Evolutionary conservation across 2,888 invertebrate genomes (phyloP), one percentile per base, ranked within the genome.

Genomic region (Hirtodrosophila cameraria): DNA sequence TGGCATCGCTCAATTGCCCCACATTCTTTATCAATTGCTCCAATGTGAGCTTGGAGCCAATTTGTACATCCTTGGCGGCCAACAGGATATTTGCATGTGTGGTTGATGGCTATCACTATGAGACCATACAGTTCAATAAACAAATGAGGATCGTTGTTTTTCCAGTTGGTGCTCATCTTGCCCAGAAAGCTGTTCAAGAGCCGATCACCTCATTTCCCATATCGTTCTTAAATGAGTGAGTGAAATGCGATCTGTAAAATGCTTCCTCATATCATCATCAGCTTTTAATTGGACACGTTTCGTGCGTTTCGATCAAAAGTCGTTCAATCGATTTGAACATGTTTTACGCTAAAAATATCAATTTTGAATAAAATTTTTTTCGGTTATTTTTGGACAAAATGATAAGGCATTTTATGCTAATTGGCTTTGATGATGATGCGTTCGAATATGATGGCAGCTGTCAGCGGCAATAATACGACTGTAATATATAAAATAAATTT

Each of bases 361-460:
- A 43, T 53, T 43, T 61, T 42, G 27, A 59, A 65, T 69, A 62
- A 68, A 71, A 74, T 68, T 41, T 31, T 8, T 23, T 12, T n/a
- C n/a, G 45, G 43, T 58, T 80, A 83, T 83, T 80, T 83, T 76
- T 54, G 61, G 66, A 35, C 15, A 55, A 23, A 57, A 36, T 59
- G 55, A 50, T 72, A 72, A 72, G 39, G 31, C 33, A 11, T 48
- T 71, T 69, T 60, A 83, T 74, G 83, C 25, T 80, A 71, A 83
- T 82, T 73, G 65, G 62, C 54, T 46, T 69, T 65, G 75, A 57
- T 38, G 58, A 52, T 54, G 65, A 65, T 53, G 28, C 71, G 54
- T 58, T 62, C 64, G 64, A 74, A 75, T 83, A 69, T 80, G 75
- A 80, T 69, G 72, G 67, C 83, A 83, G 49, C 77, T 83, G 83